A percentile compares a stretch with the other conserved stretches of the same genome.
These are phyloP conservation scores for Arge pagana DNA, from an alignment of 2,888 invertebrate species.

Conservation along the genomic window DNA sequence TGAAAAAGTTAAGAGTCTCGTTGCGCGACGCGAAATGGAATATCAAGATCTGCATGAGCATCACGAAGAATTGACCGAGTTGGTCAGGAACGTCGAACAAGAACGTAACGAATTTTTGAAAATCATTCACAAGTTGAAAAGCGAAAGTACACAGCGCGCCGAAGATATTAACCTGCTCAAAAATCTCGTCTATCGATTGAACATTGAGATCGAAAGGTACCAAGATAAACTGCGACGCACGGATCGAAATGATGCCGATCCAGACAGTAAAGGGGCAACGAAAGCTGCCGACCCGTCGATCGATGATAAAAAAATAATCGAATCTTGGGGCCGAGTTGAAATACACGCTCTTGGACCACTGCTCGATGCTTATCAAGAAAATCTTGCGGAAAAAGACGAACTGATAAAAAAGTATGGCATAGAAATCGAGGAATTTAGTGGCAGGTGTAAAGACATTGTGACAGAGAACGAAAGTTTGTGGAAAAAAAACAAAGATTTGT, in stretches of 20 bases:
- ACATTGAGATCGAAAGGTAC: constrained; percentile 76
- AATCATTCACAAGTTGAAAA: constrained; percentile 56
- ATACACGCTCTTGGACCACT: constrained; percentile 73
- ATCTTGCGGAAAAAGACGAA: constrained; percentile 74
- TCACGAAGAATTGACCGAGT: constrained; percentile 37
- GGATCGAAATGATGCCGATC: constrained; percentile 23
- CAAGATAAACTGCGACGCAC: constrained; percentile 69
- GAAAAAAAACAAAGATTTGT: constrained; percentile 61
- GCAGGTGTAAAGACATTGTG: constrained; percentile 72
- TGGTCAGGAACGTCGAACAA: constrained; percentile 39
- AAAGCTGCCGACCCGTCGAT: constrained; percentile 48
- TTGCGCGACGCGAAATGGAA: constrained; percentile 41
- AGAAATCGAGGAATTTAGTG: constrained; percentile 73
- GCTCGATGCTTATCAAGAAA: constrained; percentile 79
- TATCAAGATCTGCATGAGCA: constrained; percentile 37
- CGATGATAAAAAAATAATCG: constrained; percentile 57
- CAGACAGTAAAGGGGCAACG: constrained; percentile 34
- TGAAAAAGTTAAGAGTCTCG: constrained; percentile 32
- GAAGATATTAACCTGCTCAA: constrained; percentile 77
- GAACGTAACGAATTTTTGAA: constrained; percentile 34
- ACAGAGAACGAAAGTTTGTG: constrained; percentile 72
- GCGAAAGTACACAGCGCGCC: constrained; percentile 64
- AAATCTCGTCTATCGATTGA: constrained; percentile 76
- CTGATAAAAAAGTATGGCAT: constrained; percentile 72
- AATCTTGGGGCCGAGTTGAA: constrained; percentile 64